Evolutionary conservation across 2,888 invertebrate genomes (phyloP), one percentile per base, ranked within the genome.

Genomic region (Microctonus brassicae): DNA sequence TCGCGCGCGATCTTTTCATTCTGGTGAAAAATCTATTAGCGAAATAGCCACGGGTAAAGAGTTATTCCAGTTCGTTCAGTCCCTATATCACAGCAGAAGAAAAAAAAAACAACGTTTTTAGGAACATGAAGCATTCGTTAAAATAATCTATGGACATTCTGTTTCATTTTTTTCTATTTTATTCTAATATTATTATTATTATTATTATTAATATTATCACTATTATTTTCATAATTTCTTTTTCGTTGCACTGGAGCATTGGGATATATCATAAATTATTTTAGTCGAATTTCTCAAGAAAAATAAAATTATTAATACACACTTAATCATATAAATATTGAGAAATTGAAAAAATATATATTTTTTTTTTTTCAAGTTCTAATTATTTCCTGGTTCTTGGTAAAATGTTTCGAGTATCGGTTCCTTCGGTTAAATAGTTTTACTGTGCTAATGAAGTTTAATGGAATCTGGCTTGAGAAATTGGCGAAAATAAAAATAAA

Each of bases 11-110:
- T 81, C 78, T 81, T 81, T 80, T 80, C 79, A 78, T 80, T 79
- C 68, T 73, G 72, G 64, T 76, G 80, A 79, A 77, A 81, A 79
- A 80, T 79, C 78, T 80, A 81, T 81, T 81, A 79, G 76, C 77
- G 78, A 80, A 80, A 79, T 79, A 76, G 71, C 65, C 65, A 53
- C 55, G 58, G 33, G 53, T 57, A 47, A 47, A 58, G 58, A 29
- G 64, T 65, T 64, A 64, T 55, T 70, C 53, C 52, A 65, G 53
- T 33, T 55, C 65, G 24, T 34, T 58, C 47, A 33, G 64, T 65
- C 58, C 60, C 65, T 60, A 65, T 52, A 63, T 70, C 58, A 63
- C 34, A 47, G 33, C 39, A 42, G 22, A 58, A 64, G 7, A n/a
- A 29, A 29, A 29, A 29, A 29, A 29, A 29, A 29, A 29, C 3